phyloP scores from a whole-genome alignment of 2,888 invertebrate genomes.

The Deilephila porcellus region DNA sequence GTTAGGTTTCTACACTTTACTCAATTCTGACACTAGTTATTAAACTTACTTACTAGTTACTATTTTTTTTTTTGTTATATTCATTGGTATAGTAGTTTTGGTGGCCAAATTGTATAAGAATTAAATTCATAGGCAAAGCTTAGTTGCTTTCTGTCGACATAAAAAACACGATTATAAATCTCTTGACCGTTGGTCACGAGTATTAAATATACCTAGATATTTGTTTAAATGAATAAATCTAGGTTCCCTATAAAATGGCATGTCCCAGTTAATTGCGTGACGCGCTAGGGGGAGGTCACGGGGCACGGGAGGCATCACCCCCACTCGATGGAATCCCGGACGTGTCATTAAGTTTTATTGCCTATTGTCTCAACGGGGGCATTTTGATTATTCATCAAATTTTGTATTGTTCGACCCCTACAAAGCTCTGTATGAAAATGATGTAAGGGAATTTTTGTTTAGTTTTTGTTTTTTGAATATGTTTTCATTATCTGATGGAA shows the following conservation, averaged over 20 bases:
- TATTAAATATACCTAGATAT: too few relatives aligned
- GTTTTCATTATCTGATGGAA: too few relatives aligned
- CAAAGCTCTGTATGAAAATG: neutral
- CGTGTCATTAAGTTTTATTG: slow-evolving; percentile 25
- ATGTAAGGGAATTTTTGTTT: neutral
- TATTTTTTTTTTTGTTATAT: too few relatives aligned
- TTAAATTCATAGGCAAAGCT: too few relatives aligned
- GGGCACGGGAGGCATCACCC: neutral
- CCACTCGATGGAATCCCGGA: slow-evolving; percentile 23
- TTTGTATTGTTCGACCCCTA: slow-evolving; percentile 9
- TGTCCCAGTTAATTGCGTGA: slow-evolving; percentile 10
- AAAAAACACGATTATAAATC: neutral
- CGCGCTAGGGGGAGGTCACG: neutral
- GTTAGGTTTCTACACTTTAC: too few relatives aligned
- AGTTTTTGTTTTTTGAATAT: neutral
- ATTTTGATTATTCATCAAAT: slow-evolving; percentile 19
- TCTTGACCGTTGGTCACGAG: too few relatives aligned
- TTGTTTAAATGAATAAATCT: neutral
- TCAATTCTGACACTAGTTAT: too few relatives aligned
- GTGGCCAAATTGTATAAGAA: too few relatives aligned
- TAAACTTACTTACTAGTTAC: too few relatives aligned
- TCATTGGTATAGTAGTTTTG: too few relatives aligned
- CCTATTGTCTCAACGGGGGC: slow-evolving; percentile 16
- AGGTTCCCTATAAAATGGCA: neutral
- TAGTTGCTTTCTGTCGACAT: too few relatives aligned